Evolutionary conservation across 2,113 vertebrate genomes (phyloP), one percentile per base, ranked within the genome.

Genomic region (Hippopotamus amphibius): DNA sequence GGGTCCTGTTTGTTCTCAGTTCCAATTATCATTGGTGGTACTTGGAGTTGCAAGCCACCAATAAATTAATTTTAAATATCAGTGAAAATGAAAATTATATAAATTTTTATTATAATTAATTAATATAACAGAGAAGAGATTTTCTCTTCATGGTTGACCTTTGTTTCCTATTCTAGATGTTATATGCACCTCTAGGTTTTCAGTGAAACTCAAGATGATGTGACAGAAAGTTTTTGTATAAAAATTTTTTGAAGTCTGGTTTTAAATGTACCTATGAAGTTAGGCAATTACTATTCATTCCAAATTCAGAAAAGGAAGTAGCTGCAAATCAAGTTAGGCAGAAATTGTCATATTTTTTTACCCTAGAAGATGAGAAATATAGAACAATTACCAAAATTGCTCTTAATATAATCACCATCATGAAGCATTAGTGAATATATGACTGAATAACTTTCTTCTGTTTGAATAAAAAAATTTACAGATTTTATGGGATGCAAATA

Each of bases 391-490:
- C 10, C 16, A 89, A 80, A 84, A 92, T 72, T 88, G 24, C 57
- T 68, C 37, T 80, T 65, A 93, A 92, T 53, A 41, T 68, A 57
- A 87, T 84, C 37, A 57, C 61, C 14, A n/a, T 61, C n/a, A 68
- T 55, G 48, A 71, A 84, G 65, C 7, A 28, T 85, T 74, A 57
- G 9, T 66, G 50, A 88, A 50, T 41, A 65, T 21, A 24, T 17
- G 82, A 37, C 8, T 94, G 93, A 61, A 43, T 86, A 85, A 22
- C 9, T 79, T 50, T 84, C 4, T 59, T 77, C 22, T 50, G 33
- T 48, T 46, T 71, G 65, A 94, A 61, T 93, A 61, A 72, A 19
- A 83, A 95, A 88, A 55, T 94, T 88, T n/a, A 57, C 28, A 74
- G 33, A 16, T 72, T 95, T 85, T 61, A 81, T 10, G 5, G 9